These are phyloP conservation scores for Perca fluviatilis DNA, from an alignment of 2,113 vertebrate genomes.

Conservation along the genomic window DNA sequence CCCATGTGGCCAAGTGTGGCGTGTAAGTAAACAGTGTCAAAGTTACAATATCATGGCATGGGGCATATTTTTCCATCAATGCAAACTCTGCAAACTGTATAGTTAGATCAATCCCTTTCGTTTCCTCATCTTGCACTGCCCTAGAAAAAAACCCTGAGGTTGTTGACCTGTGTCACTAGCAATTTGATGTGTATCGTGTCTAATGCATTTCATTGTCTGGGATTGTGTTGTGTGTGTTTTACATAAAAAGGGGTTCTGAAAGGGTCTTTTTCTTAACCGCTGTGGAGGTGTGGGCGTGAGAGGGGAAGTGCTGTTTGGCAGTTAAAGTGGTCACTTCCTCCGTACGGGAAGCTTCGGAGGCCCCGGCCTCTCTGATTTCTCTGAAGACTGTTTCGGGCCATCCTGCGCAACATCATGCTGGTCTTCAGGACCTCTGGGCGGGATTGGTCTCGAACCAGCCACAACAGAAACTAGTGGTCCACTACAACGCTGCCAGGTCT, in stretches of 20 bases:
- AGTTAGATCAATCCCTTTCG: conserved; percentile 60
- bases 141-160: conserved; percentile 41
- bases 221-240: conserved; percentile 50
- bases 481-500: conserved; percentile 61
- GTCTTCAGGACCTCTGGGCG: conserved; percentile 53
- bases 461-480: conserved; percentile 77
- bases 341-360: conserved; percentile 49
- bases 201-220: conserved; percentile 70
- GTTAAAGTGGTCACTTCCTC: conserved; percentile 68
- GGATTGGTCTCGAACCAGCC: conserved; percentile 47
- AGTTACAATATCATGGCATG: conserved; percentile 35
- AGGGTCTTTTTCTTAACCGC: conserved; percentile 68
- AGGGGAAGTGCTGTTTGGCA: conserved; percentile 74
- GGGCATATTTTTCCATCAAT: conserved; percentile 58
- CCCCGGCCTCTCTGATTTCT: conserved; percentile 48
- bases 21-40: conserved; percentile 35
- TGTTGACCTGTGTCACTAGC: conserved; percentile 58
- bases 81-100: conserved; percentile 41
- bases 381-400: conserved; percentile 39
- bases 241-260: conserved; percentile 56
- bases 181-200: conserved; percentile 67
- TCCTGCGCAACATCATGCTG: conserved; percentile 46
- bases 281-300: conserved; percentile 69
- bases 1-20: conserved; percentile 15
- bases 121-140: conserved; percentile 51